Evolutionary conservation across 2,888 invertebrate species (phyloP).

Genomic region (Drosophila multiciliata): DNA sequence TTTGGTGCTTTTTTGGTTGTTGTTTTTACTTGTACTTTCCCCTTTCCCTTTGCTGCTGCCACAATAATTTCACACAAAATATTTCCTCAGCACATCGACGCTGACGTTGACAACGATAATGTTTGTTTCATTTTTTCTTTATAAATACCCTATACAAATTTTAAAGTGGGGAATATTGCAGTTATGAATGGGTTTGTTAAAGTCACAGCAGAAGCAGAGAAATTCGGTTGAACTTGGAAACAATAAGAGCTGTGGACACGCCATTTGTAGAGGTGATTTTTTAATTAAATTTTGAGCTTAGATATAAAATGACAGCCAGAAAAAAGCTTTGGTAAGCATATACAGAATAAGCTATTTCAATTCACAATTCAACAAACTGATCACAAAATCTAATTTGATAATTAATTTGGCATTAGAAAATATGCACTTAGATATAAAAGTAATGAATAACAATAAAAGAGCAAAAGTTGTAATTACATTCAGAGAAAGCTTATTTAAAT

Average conservation of each 20-base stretch:
- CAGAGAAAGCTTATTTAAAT: neutral
- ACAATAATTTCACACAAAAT: slow-evolving; percentile 72
- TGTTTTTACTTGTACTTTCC: neutral
- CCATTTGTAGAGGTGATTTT: neutral
- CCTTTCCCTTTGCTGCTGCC: neutral
- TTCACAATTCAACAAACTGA: no score
- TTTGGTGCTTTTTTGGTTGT: slow-evolving; percentile 10
- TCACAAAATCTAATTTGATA: no score
- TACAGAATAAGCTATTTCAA: no score
- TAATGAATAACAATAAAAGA: neutral
- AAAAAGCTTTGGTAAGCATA: no score
- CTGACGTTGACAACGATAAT: slow-evolving; percentile 63
- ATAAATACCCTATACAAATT: slow-evolving; percentile 15
- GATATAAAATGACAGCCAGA: no score
- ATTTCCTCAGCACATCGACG: slow-evolving; percentile 65
- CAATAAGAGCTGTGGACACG: neutral
- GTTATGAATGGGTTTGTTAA: neutral
- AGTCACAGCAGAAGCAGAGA: neutral
- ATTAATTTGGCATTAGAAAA: no score
- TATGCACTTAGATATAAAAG: neutral
- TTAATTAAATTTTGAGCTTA: neutral
- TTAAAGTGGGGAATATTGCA: neutral
- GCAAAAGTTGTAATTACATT: neutral
- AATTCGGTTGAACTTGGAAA: neutral
- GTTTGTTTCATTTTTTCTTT: slow-evolving; percentile 31